Evolutionary conservation across 1,140 invertebrate species (phyloP), one percentile per base, ranked within the genome.

Genomic region (Temnothorax longispinosus): DNA sequence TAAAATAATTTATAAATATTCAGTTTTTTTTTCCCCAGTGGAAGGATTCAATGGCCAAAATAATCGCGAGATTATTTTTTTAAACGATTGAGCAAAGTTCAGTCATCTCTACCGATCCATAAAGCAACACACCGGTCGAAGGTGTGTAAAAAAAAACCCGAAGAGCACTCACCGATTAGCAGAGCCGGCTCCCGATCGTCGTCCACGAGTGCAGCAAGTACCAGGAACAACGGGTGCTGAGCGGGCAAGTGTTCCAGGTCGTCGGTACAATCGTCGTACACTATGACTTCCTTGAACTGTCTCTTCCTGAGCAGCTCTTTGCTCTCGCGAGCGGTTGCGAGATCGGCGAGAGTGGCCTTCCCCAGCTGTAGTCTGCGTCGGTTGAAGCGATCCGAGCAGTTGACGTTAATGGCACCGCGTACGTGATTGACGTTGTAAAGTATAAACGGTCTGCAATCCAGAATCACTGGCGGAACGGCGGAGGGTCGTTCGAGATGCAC

Each of bases 401-500:
- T 97, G 32, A 98, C 96, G 94, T 98, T 98, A 80, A 98, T 96
- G 21, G 97, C 97, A 18, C 97, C 97, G 38, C 95, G 94, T 54
- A 98, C 96, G 93, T 98, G 97, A 88, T 96, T 96, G 44, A 96
- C 95, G 92, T 97, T 97, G 94, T 97, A 98, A 32, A 96, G 96
- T 35, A 98, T 96, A 90, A 98, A 98, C 0, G 97, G 96, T 44
- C 97, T 96, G 92, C 97, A 97, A 91, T 98, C 97, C 32, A 98
- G 91, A 0, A 98, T 88, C 3, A 97, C 94, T 44, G 80, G 67
- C 13, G 60, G 96, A 95, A 38, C 90, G 89, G n/a, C 44, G 32
- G 89, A 89, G 2, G 91, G 69, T 89, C 93, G 74, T 60, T 76
- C 84, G 41, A 72, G 54, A 80, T 44, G 62, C 7, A 84, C 54